These are phyloP conservation scores for Heterocephalus glaber DNA, from an alignment of 2,113 vertebrate genomes.

Conservation along the genomic window DNA sequence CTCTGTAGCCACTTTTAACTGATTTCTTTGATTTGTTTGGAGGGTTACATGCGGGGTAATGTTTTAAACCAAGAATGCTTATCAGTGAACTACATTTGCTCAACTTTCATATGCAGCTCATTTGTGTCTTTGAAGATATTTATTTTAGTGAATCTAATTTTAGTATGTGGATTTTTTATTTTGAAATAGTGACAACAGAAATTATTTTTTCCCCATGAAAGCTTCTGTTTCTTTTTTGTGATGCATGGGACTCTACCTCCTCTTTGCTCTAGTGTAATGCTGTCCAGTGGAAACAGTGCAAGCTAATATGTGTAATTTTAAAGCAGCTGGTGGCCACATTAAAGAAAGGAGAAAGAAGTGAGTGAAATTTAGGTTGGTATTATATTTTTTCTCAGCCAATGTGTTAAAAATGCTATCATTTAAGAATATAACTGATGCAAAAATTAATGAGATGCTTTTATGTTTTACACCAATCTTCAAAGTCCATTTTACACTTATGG, in stretches of 20 bases:
- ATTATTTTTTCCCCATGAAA: background rate
- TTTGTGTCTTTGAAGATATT: slow-evolving; percentile 70
- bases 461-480: background rate
- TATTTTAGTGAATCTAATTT: slow-evolving; percentile 72
- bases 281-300: background rate
- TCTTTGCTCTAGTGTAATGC: background rate
- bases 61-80: slow-evolving; percentile 47
- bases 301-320: background rate
- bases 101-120: background rate
- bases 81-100: slow-evolving; percentile 3
- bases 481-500: background rate
- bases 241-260: background rate
- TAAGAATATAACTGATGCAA: background rate
- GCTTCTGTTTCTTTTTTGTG: slow-evolving; percentile 29
- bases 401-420: background rate
- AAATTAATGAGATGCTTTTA: background rate
- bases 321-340: background rate
- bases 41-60: background rate
- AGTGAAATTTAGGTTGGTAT: background rate
- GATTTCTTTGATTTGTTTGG: slow-evolving; percentile 63
- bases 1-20: slow-evolving; percentile 20
- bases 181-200: slow-evolving; percentile 61
- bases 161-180: slow-evolving; percentile 63
- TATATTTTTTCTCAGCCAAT: background rate
- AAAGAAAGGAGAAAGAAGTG: background rate